Base-by-base conservation (phyloP, 1,140 invertebrate species). In the Cyrtorhinus lividipennis region DNA sequence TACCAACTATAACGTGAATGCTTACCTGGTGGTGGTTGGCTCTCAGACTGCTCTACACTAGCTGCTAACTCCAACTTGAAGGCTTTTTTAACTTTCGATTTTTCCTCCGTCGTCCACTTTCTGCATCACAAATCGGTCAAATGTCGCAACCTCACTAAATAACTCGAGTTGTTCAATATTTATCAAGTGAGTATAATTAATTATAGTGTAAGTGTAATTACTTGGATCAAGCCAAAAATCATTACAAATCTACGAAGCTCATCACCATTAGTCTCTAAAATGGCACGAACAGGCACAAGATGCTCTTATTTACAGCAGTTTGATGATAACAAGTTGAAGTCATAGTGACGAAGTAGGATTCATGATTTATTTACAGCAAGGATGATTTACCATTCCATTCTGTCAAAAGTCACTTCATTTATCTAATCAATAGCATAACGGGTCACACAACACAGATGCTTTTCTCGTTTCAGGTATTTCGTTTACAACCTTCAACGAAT, bases 11-110 rank as follows among this genome's bases (percentile, higher is more conserved):
- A n/a, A n/a, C n/a, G n/a, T n/a, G n/a, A n/a, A n/a, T n/a, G n/a
- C n/a, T n/a, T n/a, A n/a, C n/a, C n/a, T n/a, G n/a, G n/a, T 26
- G 44, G 59, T 30, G 5, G 57, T 15, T 22, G 62, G 59, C 44
- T 24, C 53, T 59, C 56, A 3, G 62, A 26, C 24, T 62, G 56
- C 58, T 66, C 67, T 23, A 67, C 59, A 65, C 69, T 65, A 45
- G 71, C 67, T 1, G 79, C 77, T 69, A 86, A 83, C 65, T 86
- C 83, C 58, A 86, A 73, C 25, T 80, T 84, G 69, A 86, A 83
- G n/a, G 77, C 78, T 71, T 81, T 84, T 71, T 81, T 83, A 67
- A 78, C 78, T 63, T 79, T 76, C 64, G 78, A 76, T 69, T 80
- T 79, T 53, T 86, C 83, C 58, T 85, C 83, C 24, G 81, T 78